A percentile compares a stretch with the other conserved stretches of the same genome.
phyloP scores from a whole-genome alignment of 2,113 vertebrate genomes.

The Euleptes europaea region DNA sequence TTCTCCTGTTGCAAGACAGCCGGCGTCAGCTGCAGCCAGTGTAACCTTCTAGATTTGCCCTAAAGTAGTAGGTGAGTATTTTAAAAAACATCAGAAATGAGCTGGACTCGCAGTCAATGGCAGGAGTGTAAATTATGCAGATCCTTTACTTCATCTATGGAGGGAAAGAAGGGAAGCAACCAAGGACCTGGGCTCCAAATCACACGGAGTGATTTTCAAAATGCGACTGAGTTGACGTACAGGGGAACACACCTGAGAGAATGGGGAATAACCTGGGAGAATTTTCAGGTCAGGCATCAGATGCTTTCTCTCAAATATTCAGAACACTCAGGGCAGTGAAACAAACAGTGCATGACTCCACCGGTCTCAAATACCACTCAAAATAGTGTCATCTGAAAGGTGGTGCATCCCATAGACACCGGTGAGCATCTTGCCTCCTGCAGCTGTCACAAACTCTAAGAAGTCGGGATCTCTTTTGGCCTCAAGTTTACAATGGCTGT shows the following conservation, averaged over 20 bases:
- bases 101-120: constrained; percentile 21
- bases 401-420: not conserved
- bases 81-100: constrained; percentile 22
- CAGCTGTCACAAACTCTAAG: not conserved
- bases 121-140: constrained; percentile 14
- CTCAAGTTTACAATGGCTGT: no score
- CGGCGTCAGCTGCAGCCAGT: not conserved
- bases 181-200: constrained; percentile 18
- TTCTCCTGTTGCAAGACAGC: not conserved
- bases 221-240: not conserved
- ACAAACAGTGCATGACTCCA: not conserved
- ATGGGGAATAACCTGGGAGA: not conserved
- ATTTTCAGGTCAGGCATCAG: not conserved
- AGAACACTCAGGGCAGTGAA: not conserved
- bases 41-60: not conserved
- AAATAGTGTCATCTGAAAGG: not conserved
- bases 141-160: not conserved
- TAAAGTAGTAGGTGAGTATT: constrained; percentile 12
- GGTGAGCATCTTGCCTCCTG: not conserved
- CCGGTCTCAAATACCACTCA: not conserved
- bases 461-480: no score
- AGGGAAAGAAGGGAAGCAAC: not conserved
- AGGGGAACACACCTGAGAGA: not conserved
- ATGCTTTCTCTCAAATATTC: fast-evolving
- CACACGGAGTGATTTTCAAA: constrained; percentile 10